phyloP scores from a whole-genome alignment of 1,140 invertebrate species.

The Lepidurus packardi region DNA sequence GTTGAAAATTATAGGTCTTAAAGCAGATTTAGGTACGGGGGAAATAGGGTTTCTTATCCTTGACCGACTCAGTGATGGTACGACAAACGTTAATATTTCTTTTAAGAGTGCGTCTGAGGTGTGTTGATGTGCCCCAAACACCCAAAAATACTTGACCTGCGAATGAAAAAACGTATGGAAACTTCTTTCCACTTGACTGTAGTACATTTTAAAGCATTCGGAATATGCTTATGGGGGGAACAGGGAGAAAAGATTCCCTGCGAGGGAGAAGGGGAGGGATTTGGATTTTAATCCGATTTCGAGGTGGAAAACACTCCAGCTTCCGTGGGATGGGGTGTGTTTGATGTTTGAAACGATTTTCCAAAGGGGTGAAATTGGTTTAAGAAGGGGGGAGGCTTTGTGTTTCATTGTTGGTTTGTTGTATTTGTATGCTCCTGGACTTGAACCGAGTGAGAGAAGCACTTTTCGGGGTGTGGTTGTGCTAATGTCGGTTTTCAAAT shows the following conservation, averaged over 20 bases:
- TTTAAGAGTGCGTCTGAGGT: background rate
- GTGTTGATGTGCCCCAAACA: background rate
- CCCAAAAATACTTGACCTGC: background rate
- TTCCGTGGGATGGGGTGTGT: background rate
- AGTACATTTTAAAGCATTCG: background rate
- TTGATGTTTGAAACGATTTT: constrained; percentile 9
- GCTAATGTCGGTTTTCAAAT: background rate
- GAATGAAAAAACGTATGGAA: background rate
- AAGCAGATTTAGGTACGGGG: background rate
- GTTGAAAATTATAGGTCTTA: constrained; percentile 16
- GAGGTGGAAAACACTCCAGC: background rate
- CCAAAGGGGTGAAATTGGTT: constrained; percentile 1
- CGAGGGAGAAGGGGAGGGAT: background rate
- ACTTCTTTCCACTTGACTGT: background rate
- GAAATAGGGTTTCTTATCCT: background rate
- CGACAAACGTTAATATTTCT: background rate
- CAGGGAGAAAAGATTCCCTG: background rate
- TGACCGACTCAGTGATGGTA: background rate
- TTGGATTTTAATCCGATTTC: constrained; percentile 6
- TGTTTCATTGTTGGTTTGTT: background rate
- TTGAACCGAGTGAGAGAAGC: background rate
- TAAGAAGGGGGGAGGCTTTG: background rate
- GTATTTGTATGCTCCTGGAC: background rate
- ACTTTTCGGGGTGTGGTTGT: constrained; percentile 2
- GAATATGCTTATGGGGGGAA: background rate